phyloP scores from a whole-genome alignment of 2,113 vertebrate genomes.

The Zootoca vivipara region DNA sequence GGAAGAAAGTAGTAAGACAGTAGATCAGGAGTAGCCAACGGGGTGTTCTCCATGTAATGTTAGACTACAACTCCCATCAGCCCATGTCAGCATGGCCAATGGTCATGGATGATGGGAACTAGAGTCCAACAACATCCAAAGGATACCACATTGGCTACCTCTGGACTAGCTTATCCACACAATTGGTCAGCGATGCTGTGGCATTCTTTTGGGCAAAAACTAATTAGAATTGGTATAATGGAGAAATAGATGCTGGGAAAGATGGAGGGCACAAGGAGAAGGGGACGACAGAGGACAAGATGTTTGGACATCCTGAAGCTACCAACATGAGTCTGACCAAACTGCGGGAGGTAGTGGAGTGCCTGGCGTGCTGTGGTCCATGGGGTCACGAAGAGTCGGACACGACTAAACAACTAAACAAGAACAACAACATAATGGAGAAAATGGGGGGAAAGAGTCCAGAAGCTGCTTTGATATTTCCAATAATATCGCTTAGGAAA shows the following conservation, averaged over 20 bases:
- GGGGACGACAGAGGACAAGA: no score
- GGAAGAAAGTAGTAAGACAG: neutral
- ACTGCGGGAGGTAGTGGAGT: no score
- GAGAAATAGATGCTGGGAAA: no score
- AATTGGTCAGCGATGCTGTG: neutral
- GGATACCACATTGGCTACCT: neutral
- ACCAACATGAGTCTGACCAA: no score
- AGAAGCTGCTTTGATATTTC: neutral
- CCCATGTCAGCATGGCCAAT: no score
- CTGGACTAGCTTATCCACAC: neutral
- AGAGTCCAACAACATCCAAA: neutral
- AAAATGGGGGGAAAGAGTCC: neutral
- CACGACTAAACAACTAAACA: no score
- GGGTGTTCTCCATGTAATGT: neutral
- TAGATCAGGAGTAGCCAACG: neutral
- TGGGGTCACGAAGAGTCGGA: no score
- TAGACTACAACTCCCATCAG: neutral
- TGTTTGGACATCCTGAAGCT: no score
- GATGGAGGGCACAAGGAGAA: no score
- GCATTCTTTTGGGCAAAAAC: neutral
- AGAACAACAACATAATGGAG: no score
- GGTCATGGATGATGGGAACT: neutral
- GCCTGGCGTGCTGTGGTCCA: no score
- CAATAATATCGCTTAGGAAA: neutral
- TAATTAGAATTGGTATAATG: neutral